phyloP scores from a whole-genome alignment of 2,113 vertebrate genomes.

The Phylloscopus trochilus region DNA sequence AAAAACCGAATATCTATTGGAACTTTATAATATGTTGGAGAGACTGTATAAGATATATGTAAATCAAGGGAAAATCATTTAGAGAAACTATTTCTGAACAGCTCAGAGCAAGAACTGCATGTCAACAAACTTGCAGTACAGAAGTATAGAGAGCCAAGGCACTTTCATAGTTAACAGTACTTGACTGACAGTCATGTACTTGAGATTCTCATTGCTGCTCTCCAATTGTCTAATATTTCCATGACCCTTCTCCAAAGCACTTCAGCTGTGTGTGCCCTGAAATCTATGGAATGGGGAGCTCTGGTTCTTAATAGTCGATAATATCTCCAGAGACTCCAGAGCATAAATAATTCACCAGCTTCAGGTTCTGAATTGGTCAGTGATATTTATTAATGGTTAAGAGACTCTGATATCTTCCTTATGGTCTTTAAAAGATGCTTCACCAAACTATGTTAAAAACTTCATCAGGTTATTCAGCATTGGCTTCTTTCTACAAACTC shows the following conservation, averaged over 20 bases:
- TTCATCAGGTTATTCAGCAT: neutral
- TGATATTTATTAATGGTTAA: neutral
- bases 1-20: neutral
- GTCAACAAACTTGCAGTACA: neutral
- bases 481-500: neutral
- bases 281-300: neutral
- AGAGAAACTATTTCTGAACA: neutral
- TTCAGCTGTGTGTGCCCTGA: neutral
- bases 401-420: neutral
- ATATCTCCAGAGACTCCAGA: fast-evolving
- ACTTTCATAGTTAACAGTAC: neutral
- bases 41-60: neutral
- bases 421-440: neutral
- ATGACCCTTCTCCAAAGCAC: neutral
- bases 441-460: neutral
- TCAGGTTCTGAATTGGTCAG: neutral
- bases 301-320: neutral
- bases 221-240: neutral
- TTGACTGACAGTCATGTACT: neutral
- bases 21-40: neutral
- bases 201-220: neutral
- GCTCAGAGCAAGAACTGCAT: neutral
- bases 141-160: fast-evolving
- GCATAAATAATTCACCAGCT: neutral
- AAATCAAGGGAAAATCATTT: neutral